Evolutionary conservation across 2,797 vertebrate genomes (phyloP).

Genomic region (Coregonus ussuriensis): DNA sequence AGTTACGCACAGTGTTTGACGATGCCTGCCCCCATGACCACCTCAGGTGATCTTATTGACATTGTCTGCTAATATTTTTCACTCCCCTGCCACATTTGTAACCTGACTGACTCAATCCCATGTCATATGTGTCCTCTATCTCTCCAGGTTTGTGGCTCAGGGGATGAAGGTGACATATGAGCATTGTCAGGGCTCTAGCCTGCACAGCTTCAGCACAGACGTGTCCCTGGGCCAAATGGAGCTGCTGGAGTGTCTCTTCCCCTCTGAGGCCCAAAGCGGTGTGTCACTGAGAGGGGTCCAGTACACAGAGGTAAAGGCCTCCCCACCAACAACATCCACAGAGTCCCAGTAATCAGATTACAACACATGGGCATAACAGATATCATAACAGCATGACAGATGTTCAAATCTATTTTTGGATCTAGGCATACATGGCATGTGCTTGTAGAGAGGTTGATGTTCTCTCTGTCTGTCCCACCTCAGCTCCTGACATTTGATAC

Average conservation of each 20-base stretch:
- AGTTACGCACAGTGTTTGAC: slow-evolving; percentile 86
- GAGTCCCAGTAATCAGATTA: slow-evolving; percentile 1
- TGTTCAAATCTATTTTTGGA: not conserved
- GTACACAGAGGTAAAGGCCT: slow-evolving; percentile 89
- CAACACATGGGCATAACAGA: not conserved
- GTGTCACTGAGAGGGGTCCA: slow-evolving; percentile 85
- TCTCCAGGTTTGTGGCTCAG: slow-evolving; percentile 87
- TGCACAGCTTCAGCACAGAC: slow-evolving; percentile 86
- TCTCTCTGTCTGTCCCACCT: slow-evolving; percentile 54
- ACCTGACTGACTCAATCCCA: slow-evolving; percentile 6
- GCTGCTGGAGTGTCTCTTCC: slow-evolving; percentile 93
- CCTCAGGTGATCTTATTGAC: slow-evolving; percentile 81
- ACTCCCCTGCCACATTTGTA: not conserved
- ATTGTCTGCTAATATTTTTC: not conserved
- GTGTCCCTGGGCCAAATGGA: slow-evolving; percentile 88
- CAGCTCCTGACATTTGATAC: slow-evolving; percentile 91
- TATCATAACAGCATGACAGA: not conserved
- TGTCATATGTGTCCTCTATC: not conserved
- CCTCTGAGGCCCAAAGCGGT: slow-evolving; percentile 77
- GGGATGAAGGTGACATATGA: slow-evolving; percentile 90
- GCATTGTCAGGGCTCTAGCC: slow-evolving; percentile 86
- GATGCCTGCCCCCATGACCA: slow-evolving; percentile 96
- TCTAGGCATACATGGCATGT: slow-evolving; percentile 8
- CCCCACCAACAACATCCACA: not conserved
- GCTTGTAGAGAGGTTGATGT: slow-evolving; percentile 18